Conservation (phyloP, 2,797 vertebrate species). For the Uromys caudimaculatus region DNA sequence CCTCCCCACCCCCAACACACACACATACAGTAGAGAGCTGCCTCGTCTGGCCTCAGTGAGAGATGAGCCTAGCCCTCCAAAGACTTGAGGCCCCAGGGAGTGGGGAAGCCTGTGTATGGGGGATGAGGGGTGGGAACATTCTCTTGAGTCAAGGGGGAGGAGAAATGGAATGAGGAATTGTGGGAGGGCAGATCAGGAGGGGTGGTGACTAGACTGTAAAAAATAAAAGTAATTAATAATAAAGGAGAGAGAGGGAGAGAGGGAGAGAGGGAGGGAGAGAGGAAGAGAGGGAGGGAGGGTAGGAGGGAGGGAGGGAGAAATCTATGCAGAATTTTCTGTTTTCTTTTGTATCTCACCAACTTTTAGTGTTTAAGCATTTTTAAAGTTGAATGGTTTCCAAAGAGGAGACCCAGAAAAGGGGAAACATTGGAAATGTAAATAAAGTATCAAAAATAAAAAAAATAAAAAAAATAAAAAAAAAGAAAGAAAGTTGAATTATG, state of each 20-base stretch:
- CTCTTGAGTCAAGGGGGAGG: background rate
- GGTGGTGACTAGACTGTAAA: background rate
- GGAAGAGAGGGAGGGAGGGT: too few species aligned
- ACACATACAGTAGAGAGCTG: background rate
- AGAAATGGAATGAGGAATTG: background rate
- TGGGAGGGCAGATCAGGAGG: background rate
- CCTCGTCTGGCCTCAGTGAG: background rate
- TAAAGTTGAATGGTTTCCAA: constrained; percentile 64
- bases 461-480: too few species aligned
- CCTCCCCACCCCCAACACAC: too few species aligned
- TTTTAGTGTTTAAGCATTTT: constrained; percentile 70
- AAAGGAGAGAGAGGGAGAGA: fast-evolving
- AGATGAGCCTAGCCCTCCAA: background rate
- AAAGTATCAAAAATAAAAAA: too few species aligned
- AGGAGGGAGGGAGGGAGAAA: background rate
- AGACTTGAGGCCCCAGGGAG: background rate
- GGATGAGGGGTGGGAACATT: background rate
- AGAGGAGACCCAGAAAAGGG: too few species aligned
- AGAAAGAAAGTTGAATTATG: constrained; percentile 66
- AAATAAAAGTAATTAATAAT: too few species aligned
- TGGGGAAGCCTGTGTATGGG: background rate
- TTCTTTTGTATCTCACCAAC: constrained; percentile 34
- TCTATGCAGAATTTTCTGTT: background rate
- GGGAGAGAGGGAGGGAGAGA: background rate
- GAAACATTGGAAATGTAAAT: too few species aligned